Evolutionary conservation across 2,113 vertebrate genomes (phyloP).

Genomic region (Morone saxatilis): DNA sequence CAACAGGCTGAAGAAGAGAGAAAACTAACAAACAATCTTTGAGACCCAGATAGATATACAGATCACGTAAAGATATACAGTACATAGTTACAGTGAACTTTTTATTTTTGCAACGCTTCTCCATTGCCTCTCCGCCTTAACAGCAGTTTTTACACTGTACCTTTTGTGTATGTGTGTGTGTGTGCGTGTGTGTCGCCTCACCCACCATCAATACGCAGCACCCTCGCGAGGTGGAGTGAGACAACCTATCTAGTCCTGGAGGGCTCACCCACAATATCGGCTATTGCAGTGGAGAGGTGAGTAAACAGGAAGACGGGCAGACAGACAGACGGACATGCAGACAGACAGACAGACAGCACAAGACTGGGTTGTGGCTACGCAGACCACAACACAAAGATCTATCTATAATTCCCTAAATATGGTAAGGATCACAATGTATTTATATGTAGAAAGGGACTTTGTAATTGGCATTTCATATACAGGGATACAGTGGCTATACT

Average conservation of each 20-base stretch:
- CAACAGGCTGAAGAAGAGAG: constrained; percentile 81
- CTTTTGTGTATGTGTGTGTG: constrained; percentile 20
- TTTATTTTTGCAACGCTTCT: constrained; percentile 62
- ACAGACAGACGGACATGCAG: constrained; percentile 63
- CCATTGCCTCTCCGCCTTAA: constrained; percentile 51
- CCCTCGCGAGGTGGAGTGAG: constrained; percentile 48
- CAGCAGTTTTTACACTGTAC: constrained; percentile 57
- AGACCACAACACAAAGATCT: constrained; percentile 74
- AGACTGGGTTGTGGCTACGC: constrained; percentile 72
- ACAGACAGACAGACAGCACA: constrained; percentile 75
- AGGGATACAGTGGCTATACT: constrained; percentile 79
- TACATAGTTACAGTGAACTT: constrained; percentile 79
- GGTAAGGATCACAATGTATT: constrained; percentile 78
- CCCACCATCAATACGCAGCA: constrained; percentile 51
- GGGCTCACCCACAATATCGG: constrained; percentile 59
- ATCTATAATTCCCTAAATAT: constrained; percentile 82
- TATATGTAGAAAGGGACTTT: constrained; percentile 75
- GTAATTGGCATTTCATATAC: constrained; percentile 79
- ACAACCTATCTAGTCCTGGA: constrained; percentile 48
- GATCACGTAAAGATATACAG: constrained; percentile 80
- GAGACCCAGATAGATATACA: constrained; percentile 82
- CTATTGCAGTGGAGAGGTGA: constrained; percentile 77
- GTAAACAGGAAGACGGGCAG: constrained; percentile 74
- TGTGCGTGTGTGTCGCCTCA: constrained; percentile 54
- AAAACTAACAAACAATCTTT: constrained; percentile 80